Evolutionary conservation across 2,113 vertebrate species (phyloP).

Genomic region (Marmota monax): DNA sequence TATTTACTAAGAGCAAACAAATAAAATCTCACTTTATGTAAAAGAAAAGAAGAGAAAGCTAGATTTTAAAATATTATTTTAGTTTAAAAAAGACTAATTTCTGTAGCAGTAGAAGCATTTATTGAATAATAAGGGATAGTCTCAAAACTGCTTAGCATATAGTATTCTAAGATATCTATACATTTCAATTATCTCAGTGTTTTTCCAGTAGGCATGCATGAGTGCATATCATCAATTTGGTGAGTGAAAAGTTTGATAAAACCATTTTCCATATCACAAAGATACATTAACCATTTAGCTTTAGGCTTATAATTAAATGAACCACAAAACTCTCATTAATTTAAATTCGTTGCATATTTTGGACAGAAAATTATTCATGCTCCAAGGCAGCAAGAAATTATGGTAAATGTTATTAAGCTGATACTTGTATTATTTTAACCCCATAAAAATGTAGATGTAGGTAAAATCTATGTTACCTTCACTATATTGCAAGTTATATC

Average conservation of each 20-base stretch:
- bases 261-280: conserved; percentile 64
- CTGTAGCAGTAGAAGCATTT: conserved; percentile 9
- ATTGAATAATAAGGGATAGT: neutral
- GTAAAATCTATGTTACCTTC: conserved; percentile 46
- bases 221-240: conserved; percentile 58
- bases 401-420: conserved; percentile 25
- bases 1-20: conserved; percentile 23
- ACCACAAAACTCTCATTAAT: conserved; percentile 67
- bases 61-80: neutral
- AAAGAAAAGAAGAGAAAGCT: neutral
- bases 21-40: neutral
- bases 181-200: conserved; percentile 46
- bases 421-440: conserved; percentile 64
- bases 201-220: conserved; percentile 51
- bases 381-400: conserved; percentile 64
- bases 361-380: conserved; percentile 54
- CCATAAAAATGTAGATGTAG: neutral
- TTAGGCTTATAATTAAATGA: conserved; percentile 73
- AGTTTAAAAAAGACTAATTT: conserved; percentile 15
- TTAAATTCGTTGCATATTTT: conserved; percentile 59
- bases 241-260: conserved; percentile 60
- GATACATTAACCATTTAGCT: conserved; percentile 59
- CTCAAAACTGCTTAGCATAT: neutral
- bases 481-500: neutral
- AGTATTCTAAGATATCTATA: neutral